A percentile compares a stretch with the other conserved stretches of the same genome.
Evolutionary conservation across 2,888 invertebrate genomes (phyloP).

Genomic region (Macrophya annulata): DNA sequence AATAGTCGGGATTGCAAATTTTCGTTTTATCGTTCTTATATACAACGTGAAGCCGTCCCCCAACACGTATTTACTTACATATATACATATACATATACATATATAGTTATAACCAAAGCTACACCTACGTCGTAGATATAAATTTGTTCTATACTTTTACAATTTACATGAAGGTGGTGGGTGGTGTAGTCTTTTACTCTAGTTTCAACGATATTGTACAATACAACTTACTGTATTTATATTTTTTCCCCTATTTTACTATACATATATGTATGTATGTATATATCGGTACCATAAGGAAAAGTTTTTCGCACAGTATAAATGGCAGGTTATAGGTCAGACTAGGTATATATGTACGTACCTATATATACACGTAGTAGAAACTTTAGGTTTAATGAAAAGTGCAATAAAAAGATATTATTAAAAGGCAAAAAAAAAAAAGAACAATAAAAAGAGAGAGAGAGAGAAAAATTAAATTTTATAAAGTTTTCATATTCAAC

Average conservation of each 20-base stretch:
- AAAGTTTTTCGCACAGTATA: not conserved
- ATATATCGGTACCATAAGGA: not conserved
- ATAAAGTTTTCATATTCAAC: no score
- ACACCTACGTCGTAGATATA: not conserved
- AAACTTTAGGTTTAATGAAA: not conserved
- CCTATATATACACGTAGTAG: not conserved
- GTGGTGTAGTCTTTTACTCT: not conserved
- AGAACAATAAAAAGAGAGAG: no score
- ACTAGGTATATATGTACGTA: not conserved
- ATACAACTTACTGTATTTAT: not conserved
- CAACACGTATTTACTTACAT: not conserved
- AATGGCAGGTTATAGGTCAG: not conserved
- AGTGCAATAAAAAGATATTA: not conserved
- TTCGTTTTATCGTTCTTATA: slow-evolving; percentile 23
- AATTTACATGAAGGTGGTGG: slow-evolving; percentile 15
- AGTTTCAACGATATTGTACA: not conserved
- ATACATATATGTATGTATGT: not conserved
- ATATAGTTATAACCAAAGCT: no score
- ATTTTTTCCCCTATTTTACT: slow-evolving; percentile 24
- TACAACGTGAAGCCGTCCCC: not conserved
- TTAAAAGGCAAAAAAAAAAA: not conserved
- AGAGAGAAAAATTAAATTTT: no score
- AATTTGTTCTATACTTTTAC: slow-evolving; percentile 29
- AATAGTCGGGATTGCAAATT: slow-evolving; percentile 26
- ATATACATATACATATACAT: not conserved